Percentiles rank a stretch among this genome's conserved stretches.
These are phyloP conservation scores for Teinopalpus imperialis DNA, from an alignment of 2,888 invertebrate genomes.

Conservation along the genomic window DNA sequence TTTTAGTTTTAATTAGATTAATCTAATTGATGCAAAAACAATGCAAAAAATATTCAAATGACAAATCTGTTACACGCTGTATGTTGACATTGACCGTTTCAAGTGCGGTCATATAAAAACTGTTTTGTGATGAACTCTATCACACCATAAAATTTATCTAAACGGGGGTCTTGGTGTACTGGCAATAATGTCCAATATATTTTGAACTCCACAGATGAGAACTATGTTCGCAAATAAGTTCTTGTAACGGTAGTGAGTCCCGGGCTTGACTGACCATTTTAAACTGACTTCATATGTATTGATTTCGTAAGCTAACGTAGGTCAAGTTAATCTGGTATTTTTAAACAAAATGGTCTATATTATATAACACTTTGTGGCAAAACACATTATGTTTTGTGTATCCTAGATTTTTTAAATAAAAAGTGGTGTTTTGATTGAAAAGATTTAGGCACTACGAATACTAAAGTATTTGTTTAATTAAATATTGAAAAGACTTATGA, in stretches of 20 bases:
- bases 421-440: too few species aligned
- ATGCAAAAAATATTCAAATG: conserved; percentile 47
- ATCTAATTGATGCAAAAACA: conserved; percentile 36
- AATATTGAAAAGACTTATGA: too few species aligned
- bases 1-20: conserved; percentile 44
- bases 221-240: neutral
- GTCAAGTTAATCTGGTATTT: conserved; percentile 19
- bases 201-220: neutral
- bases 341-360: conserved; percentile 17
- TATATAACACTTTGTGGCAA: conserved; percentile 22
- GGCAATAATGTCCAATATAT: neutral
- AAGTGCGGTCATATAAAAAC: conserved; percentile 32
- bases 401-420: neutral
- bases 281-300: conserved; percentile 6
- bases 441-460: too few species aligned
- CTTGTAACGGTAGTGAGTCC: conserved; percentile 7
- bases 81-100: conserved; percentile 46
- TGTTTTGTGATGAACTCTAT: conserved; percentile 18
- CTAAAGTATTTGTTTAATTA: too few species aligned
- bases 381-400: conserved; percentile 8
- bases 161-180: conserved; percentile 19
- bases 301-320: conserved; percentile 18
- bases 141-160: conserved; percentile 12
- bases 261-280: conserved; percentile 9
- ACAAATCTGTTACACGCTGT: conserved; percentile 44